Evolutionary conservation across 2,113 vertebrate species (phyloP).

Genomic region (Amblyopsis rosae): DNA sequence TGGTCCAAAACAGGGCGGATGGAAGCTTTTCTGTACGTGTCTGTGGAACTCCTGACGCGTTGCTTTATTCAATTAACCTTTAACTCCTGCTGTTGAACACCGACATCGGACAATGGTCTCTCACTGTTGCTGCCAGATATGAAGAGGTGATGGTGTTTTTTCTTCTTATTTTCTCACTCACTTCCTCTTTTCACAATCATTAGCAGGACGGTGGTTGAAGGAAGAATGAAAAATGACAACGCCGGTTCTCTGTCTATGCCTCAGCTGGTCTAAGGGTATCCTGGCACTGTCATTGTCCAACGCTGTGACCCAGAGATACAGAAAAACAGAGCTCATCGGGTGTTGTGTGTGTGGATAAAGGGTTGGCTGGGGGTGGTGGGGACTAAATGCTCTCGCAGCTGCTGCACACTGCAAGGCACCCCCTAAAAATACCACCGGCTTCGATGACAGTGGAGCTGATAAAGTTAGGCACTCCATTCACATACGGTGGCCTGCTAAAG

Average conservation of each 20-base stretch:
- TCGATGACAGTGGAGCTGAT: constrained; percentile 67
- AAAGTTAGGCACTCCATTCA: constrained; percentile 67
- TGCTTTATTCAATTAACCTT: neutral
- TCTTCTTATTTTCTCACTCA: neutral
- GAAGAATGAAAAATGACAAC: constrained; percentile 18
- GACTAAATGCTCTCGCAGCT: constrained; percentile 71
- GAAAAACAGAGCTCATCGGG: neutral
- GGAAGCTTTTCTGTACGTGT: neutral
- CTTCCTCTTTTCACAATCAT: neutral
- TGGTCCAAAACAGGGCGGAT: neutral
- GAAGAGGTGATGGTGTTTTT: neutral
- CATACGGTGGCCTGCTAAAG: constrained; percentile 54
- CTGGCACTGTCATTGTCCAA: constrained; percentile 58
- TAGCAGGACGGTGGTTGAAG: constrained; percentile 11
- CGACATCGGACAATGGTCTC: neutral
- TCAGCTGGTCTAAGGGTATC: constrained; percentile 7
- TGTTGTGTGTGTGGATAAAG: neutral
- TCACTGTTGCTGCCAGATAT: neutral
- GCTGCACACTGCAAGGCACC: constrained; percentile 52
- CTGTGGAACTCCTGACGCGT: neutral
- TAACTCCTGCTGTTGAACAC: neutral
- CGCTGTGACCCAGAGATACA: constrained; percentile 27
- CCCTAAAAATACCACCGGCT: constrained; percentile 73
- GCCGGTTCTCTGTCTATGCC: constrained; percentile 10
- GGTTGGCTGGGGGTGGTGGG: constrained; percentile 19